Evolutionary conservation across 2,888 invertebrate genomes (phyloP), one percentile per base, ranked within the genome.

Genomic region (Apodemia mormo): DNA sequence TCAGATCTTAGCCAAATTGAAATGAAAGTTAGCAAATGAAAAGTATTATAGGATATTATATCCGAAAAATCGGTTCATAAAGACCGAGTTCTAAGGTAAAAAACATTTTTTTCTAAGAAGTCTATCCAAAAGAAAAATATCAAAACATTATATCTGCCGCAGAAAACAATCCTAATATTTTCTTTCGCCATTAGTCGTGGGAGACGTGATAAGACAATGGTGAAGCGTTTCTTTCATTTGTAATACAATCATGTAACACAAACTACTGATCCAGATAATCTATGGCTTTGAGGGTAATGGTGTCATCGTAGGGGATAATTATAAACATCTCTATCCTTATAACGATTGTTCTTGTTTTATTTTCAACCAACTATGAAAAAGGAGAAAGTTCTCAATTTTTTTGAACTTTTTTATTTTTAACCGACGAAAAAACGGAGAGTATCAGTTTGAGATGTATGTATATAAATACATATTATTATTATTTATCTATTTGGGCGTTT

Each of bases 251-350:
- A 61, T 7, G 61, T 33, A 33, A 33, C 61, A 61, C 33, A 33
- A 61, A 61, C 61, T 61, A 61, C 61, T 33, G 61, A 61, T 33
- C 61, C 61, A 61, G 61, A 61, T 61, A 61, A 61, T 61, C 61
- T 30, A 6, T 33, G 7, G 29, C 29, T 58, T 12, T 56, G 30
- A 12, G 61, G 14, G 33, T 61, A 61, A 61, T 33, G 33, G 14
- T 33, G 14, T 5, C 30, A 61, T 33, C 7, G 7, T 33, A 8
- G 33, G 30, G 14, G 6, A 33, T 14, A 61, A 14, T 33, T 61
- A 2, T 33, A 14, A 14, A 30, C 61, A 12, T 33, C 22, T 30
- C 58, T 3, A 3, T 4, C 33, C 4, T 33, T 3, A 33, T 33
- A 33, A 33, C 33, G 33, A 33, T 33, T 33, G 33, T 33, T 33